Base-by-base conservation (phyloP, 2,113 vertebrate genomes). In the Scopus umbretta region DNA sequence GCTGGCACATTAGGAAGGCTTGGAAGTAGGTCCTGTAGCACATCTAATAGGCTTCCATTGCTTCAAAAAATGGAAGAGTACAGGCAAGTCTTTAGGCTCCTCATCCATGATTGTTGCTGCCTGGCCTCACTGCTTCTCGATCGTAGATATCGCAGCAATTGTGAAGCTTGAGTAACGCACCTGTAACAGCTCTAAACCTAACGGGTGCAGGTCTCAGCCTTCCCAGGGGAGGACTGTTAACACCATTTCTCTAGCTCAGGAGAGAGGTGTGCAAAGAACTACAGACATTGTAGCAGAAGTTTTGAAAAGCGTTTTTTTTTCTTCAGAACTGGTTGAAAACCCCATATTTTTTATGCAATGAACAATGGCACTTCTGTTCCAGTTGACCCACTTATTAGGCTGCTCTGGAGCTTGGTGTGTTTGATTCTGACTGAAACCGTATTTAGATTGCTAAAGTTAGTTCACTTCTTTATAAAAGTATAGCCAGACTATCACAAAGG, bases 111-210 rank as follows among this genome's bases (percentile, higher is more conserved):
- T 50, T 56, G 23, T 13, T 52, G 32, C 25, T 63, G 23, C 32
- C 5, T 30, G 25, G 11, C n/a, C 23, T 66, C 21, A 25, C 22
- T 38, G 1, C 34, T 49, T 56, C 59, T 45, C 56, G 42, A 19
- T 17, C 0, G 0, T 8, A 49, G 47, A 6, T 55, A 20, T 9
- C 61, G 30, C 15, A 73, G 29, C 25, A 27, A 16, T 15, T 14
- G 23, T 40, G 22, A 79, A 55, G 71, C 42, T 49, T 23, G 27
- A 75, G 11, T 36, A 15, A 53, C n/a, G 25, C 40, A 72, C 40
- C 9, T 67, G 26, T 26, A 43, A 38, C 23, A 61, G 34, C 23
- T 49, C 32, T 82, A 72, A 87, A 55, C 6, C 36, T 30, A 34
- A 26, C 12, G 20, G 10, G 7, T 26, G 40, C 26, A 42, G 13